phyloP scores from a whole-genome alignment of 2,797 vertebrate genomes.

The Pangasius larnaudii region DNA sequence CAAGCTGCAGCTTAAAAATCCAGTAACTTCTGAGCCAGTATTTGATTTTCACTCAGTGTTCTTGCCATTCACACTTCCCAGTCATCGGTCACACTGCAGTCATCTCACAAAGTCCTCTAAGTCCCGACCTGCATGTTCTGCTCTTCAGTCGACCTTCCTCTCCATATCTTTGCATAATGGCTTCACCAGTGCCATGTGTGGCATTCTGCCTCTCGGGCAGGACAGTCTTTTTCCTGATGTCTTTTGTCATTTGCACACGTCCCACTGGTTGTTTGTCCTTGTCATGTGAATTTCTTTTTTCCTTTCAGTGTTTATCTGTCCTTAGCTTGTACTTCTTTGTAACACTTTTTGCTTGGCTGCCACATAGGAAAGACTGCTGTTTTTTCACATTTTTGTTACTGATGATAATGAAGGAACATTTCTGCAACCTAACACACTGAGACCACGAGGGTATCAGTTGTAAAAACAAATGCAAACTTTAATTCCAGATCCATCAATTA shows the following conservation, averaged over 20 bases:
- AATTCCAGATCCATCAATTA: neutral
- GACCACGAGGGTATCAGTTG: neutral
- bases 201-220: neutral
- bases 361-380: neutral
- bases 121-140: neutral
- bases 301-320: neutral
- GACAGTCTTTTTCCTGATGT: neutral
- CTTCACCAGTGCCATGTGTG: neutral
- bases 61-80: constrained; percentile 11
- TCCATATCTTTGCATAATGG: neutral
- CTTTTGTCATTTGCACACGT: neutral
- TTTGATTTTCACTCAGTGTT: constrained; percentile 16
- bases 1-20: neutral
- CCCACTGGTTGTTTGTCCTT: neutral
- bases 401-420: neutral
- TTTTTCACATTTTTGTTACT: neutral
- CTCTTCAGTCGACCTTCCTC: neutral
- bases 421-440: neutral
- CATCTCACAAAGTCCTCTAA: constrained; percentile 10
- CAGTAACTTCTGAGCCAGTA: constrained; percentile 13
- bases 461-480: neutral
- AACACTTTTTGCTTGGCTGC: neutral
- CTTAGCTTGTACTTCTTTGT: neutral
- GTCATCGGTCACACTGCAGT: constrained; percentile 16
- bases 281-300: neutral